phyloP scores from a whole-genome alignment of 2,888 invertebrate species.

The Mechanitis messenoides region DNA sequence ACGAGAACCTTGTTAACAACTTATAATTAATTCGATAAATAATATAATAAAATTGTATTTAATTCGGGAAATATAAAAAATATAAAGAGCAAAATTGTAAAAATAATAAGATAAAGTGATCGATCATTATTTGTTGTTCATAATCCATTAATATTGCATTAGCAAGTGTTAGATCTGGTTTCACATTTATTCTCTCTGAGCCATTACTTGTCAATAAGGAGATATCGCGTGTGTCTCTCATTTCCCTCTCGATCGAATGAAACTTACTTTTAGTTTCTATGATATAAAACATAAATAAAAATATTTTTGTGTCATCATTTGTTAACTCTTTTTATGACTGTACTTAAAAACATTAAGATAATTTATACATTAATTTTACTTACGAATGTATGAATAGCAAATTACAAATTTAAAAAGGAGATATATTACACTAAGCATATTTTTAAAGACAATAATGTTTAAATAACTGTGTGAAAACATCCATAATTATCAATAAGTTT shows the following conservation, averaged over 20 bases:
- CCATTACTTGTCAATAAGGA: conserved; percentile 8
- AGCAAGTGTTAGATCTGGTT: conserved; percentile 7
- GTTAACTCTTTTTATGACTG: no score
- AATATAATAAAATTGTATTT: no score
- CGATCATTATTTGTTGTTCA: no score
- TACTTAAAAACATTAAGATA: no score
- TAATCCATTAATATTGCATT: conserved; percentile 2
- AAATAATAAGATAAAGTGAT: no score
- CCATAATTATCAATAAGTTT: no score
- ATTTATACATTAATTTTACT: conserved; percentile 1
- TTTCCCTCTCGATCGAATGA: conserved; percentile 37
- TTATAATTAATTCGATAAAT: background rate
- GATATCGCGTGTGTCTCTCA: conserved; percentile 33
- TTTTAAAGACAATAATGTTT: background rate
- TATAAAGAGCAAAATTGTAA: no score
- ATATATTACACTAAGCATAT: background rate
- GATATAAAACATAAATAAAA: conserved; percentile 4
- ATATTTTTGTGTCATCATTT: background rate
- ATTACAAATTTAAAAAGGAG: background rate
- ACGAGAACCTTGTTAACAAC: background rate
- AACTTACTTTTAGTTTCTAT: conserved; percentile 41
- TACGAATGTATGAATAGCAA: conserved; percentile 2
- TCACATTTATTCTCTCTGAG: conserved; percentile 12
- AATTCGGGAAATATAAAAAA: no score
- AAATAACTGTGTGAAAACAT: background rate